Evolutionary conservation across 2,888 invertebrate genomes (phyloP), one percentile per base, ranked within the genome.

Genomic region (Labia minor): DNA sequence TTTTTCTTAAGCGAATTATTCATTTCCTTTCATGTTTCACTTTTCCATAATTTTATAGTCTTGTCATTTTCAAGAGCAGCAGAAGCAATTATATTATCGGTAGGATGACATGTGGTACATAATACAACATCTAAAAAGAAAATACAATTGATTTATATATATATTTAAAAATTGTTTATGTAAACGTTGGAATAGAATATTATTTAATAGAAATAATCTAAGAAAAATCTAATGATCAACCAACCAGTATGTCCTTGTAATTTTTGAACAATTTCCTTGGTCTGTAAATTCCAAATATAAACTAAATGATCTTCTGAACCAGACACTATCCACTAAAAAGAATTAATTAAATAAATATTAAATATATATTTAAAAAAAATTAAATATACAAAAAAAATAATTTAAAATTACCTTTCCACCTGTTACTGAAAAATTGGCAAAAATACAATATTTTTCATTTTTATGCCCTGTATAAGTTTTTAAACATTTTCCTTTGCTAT

Each of bases 291-390:
- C 99, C 99, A 99, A 74, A 99, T 96, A 77, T 98, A 99, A 0
- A 99, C 95, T 83, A 94, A 86, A 77, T 96, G 93, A 79, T 99
- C 99, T 80, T 99, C 99, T 2, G 98, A 98, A n/a, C 99, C 99
- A 61, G 96, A 97, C 63, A 99, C 98, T 76, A 99, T 99, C 99
- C 99, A 99, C 92, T 95, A 79, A 18, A 80, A 79, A 73, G 68
- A 69, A 69, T 68, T 67, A 67, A 66, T 61, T 19, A 49, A n/a
- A 63, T 4, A 37, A 62, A 20, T 65, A 62, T 4, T 19, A 64
- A 64, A 21, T 20, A 14, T 66, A 63, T 67, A 37, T 26, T 16
- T 20, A 16, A 62, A 26, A 49, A 49, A 8, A 14, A 8, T 49
- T 49, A 10, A 10, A 10, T 49, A 8, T 49, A 8, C 8, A 10